Conservation (phyloP, 2,888 invertebrate genomes). For the Geotrupes spiniger region DNA sequence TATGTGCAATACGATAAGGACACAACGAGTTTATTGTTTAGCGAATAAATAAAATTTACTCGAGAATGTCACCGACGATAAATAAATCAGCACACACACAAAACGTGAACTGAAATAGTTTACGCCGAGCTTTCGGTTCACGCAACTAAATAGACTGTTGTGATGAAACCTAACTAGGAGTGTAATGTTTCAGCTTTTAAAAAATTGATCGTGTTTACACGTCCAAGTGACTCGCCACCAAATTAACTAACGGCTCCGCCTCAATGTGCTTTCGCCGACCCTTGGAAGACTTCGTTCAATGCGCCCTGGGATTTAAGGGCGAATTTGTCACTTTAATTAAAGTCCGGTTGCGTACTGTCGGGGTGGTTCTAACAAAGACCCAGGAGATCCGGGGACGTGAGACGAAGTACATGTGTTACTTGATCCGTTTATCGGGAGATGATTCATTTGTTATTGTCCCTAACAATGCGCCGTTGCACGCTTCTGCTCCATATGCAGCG, state of each 20-base stretch:
- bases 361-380: constrained; percentile 42
- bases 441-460: constrained; percentile 48
- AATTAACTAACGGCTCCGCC: constrained; percentile 30
- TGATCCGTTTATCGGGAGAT: constrained; percentile 47
- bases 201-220: constrained; percentile 7
- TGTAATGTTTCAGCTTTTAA: not conserved
- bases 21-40: too few relatives aligned
- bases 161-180: not conserved
- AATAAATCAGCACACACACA: too few relatives aligned
- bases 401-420: constrained; percentile 45
- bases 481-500: constrained; percentile 26
- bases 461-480: constrained; percentile 33
- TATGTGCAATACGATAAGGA: too few relatives aligned
- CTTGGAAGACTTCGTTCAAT: constrained; percentile 51
- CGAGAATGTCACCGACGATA: too few relatives aligned
- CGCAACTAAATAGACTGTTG: too few relatives aligned
- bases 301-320: constrained; percentile 55
- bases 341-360: constrained; percentile 51
- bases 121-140: too few relatives aligned
- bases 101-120: too few relatives aligned
- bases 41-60: too few relatives aligned
- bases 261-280: constrained; percentile 50
- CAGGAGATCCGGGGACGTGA: constrained; percentile 57
- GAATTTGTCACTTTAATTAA: constrained; percentile 43
- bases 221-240: constrained; percentile 23